A percentile compares a stretch with the other conserved stretches of the same genome.
phyloP scores from a whole-genome alignment of 2,113 vertebrate species.

The Psittacula cyanocephala region DNA sequence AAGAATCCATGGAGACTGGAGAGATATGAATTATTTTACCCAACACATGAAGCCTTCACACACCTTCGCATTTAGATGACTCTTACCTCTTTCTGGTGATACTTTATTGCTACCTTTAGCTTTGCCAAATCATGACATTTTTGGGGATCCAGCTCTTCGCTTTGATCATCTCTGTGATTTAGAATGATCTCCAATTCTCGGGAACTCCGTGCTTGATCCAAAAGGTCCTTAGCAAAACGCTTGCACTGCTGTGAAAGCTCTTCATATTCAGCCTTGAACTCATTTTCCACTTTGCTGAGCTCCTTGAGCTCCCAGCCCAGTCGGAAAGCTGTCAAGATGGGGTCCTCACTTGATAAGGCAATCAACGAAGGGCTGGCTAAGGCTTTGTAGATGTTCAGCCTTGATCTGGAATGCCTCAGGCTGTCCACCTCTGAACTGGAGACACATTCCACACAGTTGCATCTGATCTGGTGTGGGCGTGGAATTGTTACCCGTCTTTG shows the following conservation, averaged over 20 bases:
- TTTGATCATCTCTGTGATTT: slow-evolving; percentile 95
- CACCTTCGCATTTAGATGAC: neutral
- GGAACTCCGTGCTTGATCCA: slow-evolving; percentile 95
- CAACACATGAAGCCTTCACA: neutral
- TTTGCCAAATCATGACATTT: slow-evolving; percentile 95
- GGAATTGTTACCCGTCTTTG: slow-evolving; percentile 93
- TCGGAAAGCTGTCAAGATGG: slow-evolving; percentile 91
- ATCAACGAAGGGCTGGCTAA: slow-evolving; percentile 95
- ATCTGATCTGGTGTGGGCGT: slow-evolving; percentile 94
- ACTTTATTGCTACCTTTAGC: slow-evolving; percentile 98
- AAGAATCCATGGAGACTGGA: neutral
- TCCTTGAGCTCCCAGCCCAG: slow-evolving; percentile 98
- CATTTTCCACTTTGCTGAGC: slow-evolving; percentile 98
- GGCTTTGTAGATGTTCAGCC: slow-evolving; percentile 96
- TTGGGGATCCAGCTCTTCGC: slow-evolving; percentile 90
- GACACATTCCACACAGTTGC: slow-evolving; percentile 96
- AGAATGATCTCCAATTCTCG: slow-evolving; percentile 95
- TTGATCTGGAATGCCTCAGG: slow-evolving; percentile 91
- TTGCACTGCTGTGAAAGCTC: slow-evolving; percentile 98
- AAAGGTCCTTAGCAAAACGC: slow-evolving; percentile 94
- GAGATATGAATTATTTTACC: neutral
- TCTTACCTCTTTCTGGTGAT: slow-evolving; percentile 98
- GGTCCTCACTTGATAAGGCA: slow-evolving; percentile 91
- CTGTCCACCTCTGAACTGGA: slow-evolving; percentile 97
- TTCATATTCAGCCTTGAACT: slow-evolving; percentile 98